Evolutionary conservation across 1,140 invertebrate genomes (phyloP).

Genomic region (Drosophila biarmipes): DNA sequence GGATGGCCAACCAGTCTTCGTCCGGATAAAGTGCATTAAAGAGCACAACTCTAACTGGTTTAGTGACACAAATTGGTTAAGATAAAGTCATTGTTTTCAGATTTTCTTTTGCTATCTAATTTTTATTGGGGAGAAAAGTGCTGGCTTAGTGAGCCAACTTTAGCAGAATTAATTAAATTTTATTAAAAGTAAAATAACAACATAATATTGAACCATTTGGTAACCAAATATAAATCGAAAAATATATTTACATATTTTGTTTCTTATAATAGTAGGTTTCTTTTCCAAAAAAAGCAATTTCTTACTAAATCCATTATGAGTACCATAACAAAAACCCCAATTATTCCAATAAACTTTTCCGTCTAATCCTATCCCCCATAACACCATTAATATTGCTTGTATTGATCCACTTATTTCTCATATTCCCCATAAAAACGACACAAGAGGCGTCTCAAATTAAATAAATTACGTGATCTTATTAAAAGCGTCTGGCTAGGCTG

Average conservation of each 20-base stretch:
- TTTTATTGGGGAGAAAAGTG: background rate
- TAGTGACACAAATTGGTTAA: background rate
- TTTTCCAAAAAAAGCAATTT: background rate
- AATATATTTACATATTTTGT: background rate
- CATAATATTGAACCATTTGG: too few species aligned
- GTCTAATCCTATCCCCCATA: slow-evolving; percentile 1
- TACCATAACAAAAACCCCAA: background rate
- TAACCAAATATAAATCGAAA: too few species aligned
- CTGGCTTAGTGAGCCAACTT: background rate
- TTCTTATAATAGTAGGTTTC: background rate
- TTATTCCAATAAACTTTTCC: background rate
- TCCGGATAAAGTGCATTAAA: slow-evolving; percentile 11
- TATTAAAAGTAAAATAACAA: too few species aligned
- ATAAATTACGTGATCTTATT: slow-evolving; percentile 83
- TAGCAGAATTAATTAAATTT: background rate
- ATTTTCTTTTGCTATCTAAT: background rate
- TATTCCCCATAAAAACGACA: background rate
- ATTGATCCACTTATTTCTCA: slow-evolving; percentile 34
- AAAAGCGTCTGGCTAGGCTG: slow-evolving; percentile 36
- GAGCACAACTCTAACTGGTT: background rate
- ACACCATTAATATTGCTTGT: slow-evolving; percentile 18
- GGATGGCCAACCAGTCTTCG: slow-evolving; percentile 8
- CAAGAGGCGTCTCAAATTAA: slow-evolving; percentile 54
- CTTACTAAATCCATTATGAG: background rate
- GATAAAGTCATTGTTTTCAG: slow-evolving; percentile 8